Conservation (phyloP, 2,888 invertebrate species). For the Tridacna crocea region DNA sequence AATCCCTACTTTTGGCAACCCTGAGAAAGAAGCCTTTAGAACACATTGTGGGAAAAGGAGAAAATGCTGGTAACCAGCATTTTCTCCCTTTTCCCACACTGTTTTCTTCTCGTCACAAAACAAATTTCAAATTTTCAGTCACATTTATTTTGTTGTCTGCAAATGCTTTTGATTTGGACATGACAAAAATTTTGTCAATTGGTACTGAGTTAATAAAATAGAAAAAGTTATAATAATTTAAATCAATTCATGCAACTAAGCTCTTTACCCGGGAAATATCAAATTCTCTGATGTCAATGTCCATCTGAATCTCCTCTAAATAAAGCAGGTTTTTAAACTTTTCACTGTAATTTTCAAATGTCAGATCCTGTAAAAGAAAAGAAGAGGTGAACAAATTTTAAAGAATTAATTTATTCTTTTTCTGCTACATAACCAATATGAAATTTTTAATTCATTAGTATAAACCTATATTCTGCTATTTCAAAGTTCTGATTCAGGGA, state of each 20-base stretch:
- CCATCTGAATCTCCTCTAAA: slow-evolving; percentile 92
- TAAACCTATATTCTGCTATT: too few species aligned
- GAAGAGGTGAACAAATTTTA: not conserved
- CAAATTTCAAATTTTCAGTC: too few species aligned
- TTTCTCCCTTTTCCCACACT: not conserved
- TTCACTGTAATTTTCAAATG: slow-evolving; percentile 87
- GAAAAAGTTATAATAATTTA: too few species aligned
- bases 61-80: not conserved
- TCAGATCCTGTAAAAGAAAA: slow-evolving; percentile 83
- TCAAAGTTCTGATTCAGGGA: too few species aligned
- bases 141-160: too few species aligned
- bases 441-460: too few species aligned
- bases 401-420: not conserved
- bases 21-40: not conserved
- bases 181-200: too few species aligned
- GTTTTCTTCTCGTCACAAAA: not conserved
- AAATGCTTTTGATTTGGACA: too few species aligned
- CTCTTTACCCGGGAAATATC: slow-evolving; percentile 87
- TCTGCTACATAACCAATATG: too few species aligned
- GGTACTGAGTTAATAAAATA: too few species aligned
- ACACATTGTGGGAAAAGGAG: not conserved
- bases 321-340: slow-evolving; percentile 90
- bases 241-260: too few species aligned
- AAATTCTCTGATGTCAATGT: slow-evolving; percentile 88
- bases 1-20: too few species aligned